Evolutionary conservation across 2,888 invertebrate species (phyloP), one percentile per base, ranked within the genome.

Genomic region (Epinotia demarniana): DNA sequence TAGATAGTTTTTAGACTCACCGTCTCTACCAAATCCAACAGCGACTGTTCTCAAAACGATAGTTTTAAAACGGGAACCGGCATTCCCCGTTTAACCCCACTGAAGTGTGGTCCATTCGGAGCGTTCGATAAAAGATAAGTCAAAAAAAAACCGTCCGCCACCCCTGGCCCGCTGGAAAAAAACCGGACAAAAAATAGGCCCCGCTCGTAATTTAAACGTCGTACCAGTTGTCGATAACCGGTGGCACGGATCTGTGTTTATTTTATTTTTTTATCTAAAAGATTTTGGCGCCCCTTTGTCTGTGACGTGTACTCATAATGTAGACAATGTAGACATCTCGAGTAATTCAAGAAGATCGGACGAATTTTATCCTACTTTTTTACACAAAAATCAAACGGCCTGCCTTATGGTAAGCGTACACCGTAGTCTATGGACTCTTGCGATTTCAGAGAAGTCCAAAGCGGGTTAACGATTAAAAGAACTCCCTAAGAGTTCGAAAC

Each of bases 171-270:
- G 86, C 83, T 84, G 86, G 84, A 89, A 91, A 93, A 92, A 90
- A 91, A 90, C 86, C 87, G 87, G 88, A 91, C 89, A 92, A 92
- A 92, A 91, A 72, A 89, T 88, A 86, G 87, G 86, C 87, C 89
- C 84, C 87, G 87, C 86, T 88, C 93, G 92, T 93, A 93, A 93
- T 93, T 93, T 93, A 93, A 92, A 88, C 91, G 91, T 89, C 87
- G 89, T 88, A 87, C 88, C 90, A 90, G 91, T 87, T 87, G 91
- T 88, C 88, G 87, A 87, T 90, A 91, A 90, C 90, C 87, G 80
- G 82, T 81, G 89, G 88, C 84, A 78, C 43, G 74, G 72, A 79
- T 80, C 77, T 73, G 77, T 80, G 74, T 81, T 80, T 77, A 76
- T 79, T 78, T 78, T 63, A 60, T 60, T 78, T 72, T 60, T 78